Evolutionary conservation across 2,888 invertebrate genomes (phyloP).

Genomic region (Drosophila nr. perissopoda): DNA sequence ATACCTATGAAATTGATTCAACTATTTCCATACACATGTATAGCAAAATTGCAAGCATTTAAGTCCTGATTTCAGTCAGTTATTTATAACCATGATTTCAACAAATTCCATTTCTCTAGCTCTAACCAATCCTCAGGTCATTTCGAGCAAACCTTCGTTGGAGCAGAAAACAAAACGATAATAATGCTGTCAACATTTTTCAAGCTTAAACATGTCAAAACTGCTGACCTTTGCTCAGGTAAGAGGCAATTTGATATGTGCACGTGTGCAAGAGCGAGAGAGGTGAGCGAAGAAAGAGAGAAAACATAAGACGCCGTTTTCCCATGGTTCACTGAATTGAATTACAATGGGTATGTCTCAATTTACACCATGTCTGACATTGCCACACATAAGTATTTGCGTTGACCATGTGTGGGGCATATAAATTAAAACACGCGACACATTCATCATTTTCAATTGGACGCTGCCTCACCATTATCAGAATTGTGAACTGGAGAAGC

Average conservation of each 20-base stretch:
- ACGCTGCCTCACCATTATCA: conserved; percentile 47
- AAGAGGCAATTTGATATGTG: conserved; percentile 15
- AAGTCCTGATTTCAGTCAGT: not conserved
- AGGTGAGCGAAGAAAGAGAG: conserved; percentile 1
- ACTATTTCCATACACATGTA: not conserved
- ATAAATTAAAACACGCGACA: conserved; percentile 65
- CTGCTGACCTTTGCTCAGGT: conserved; percentile 52
- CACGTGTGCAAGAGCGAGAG: not conserved
- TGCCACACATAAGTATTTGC: conserved; percentile 34
- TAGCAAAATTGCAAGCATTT: not conserved
- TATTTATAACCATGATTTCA: conserved; percentile 1
- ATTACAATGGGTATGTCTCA: conserved; percentile 58
- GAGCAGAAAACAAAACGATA: conserved; percentile 24
- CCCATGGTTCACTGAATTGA: conserved; percentile 51
- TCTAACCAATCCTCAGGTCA: conserved; percentile 6
- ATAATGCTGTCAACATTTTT: conserved; percentile 41
- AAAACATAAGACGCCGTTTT: conserved; percentile 21
- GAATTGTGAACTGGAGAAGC: conserved; percentile 51
- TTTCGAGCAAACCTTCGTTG: conserved; percentile 2
- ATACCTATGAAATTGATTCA: not conserved
- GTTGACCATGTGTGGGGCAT: conserved; percentile 50
- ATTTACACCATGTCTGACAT: conserved; percentile 55
- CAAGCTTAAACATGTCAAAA: conserved; percentile 40
- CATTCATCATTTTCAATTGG: conserved; percentile 74
- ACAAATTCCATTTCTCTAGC: not conserved